Conservation (phyloP, 2,113 vertebrate species). For the Ancistrus triradiatus region DNA sequence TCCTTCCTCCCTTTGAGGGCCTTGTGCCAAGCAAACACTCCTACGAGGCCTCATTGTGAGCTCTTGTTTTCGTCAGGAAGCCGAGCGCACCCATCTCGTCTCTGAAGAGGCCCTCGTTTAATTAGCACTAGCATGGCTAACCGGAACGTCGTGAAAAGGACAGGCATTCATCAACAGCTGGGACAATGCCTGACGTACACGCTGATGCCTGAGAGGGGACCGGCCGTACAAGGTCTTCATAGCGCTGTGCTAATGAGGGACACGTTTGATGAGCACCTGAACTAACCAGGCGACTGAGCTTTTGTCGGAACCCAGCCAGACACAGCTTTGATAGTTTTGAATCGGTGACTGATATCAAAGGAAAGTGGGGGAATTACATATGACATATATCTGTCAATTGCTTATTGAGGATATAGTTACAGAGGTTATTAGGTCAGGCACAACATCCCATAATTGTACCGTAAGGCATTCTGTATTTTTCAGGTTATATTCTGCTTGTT, state of each 20-base stretch:
- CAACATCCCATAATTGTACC: too few relatives aligned
- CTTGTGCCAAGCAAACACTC: constrained; percentile 23
- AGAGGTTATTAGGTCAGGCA: too few relatives aligned
- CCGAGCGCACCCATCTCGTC: constrained; percentile 27
- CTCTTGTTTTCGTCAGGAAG: constrained; percentile 13
- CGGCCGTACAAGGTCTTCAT: constrained; percentile 1
- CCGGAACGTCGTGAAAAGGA: constrained; percentile 23
- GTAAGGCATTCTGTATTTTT: too few relatives aligned
- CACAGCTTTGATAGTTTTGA: too few relatives aligned
- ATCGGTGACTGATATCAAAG: too few relatives aligned
- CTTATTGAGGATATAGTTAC: too few relatives aligned
- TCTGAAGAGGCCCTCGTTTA: constrained; percentile 46
- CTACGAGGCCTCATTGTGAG: constrained; percentile 15
- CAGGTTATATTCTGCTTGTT: too few relatives aligned
- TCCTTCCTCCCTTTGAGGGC: constrained; percentile 20
- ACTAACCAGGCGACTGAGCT: constrained; percentile 3
- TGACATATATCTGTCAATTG: too few relatives aligned
- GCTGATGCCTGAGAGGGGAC: constrained; percentile 8
- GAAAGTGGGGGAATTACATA: too few relatives aligned
- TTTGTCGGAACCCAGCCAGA: too few relatives aligned
- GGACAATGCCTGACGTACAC: constrained; percentile 10
- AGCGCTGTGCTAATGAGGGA: constrained; percentile 24
- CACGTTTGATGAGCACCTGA: constrained; percentile 29
- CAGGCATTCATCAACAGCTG: constrained; percentile 11
- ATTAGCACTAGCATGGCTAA: constrained; percentile 38